These are phyloP conservation scores for Spilogale gracilis DNA, from an alignment of 2,113 vertebrate genomes.

Conservation along the genomic window DNA sequence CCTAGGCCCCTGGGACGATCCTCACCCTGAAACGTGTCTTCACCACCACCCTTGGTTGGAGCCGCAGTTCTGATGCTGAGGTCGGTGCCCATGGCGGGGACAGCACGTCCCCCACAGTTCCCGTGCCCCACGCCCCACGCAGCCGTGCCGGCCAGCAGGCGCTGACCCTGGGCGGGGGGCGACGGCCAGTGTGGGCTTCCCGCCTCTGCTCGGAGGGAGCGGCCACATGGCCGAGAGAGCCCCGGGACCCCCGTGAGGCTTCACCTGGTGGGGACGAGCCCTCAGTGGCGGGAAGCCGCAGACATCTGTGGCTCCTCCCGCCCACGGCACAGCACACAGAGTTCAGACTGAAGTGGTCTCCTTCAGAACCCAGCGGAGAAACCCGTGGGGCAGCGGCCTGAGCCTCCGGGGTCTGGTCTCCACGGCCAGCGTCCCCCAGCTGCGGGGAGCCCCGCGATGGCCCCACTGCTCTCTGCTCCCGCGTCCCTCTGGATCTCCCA, in stretches of 20 bases:
- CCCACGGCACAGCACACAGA: neutral
- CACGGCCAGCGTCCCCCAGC: neutral
- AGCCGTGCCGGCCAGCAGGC: neutral
- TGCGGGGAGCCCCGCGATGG: neutral
- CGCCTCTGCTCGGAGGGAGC: neutral
- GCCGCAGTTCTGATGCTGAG: neutral
- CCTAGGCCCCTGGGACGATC: too few relatives aligned
- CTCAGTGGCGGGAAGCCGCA: neutral
- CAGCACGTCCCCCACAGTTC: rapidly evolving
- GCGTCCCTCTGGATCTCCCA: neutral
- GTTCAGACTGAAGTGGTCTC: neutral
- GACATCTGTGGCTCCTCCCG: neutral
- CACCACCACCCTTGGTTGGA: neutral
- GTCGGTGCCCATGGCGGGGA: neutral
- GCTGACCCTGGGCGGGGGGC: neutral
- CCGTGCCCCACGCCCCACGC: rapidly evolving
- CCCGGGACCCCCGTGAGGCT: neutral
- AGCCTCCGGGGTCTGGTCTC: neutral
- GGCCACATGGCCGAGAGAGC: neutral
- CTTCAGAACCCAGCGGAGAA: neutral
- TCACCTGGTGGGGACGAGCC: neutral
- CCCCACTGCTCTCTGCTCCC: neutral
- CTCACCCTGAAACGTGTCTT: neutral
- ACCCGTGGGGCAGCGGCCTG: neutral
- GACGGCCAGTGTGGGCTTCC: neutral